Percentiles rank a stretch among this genome's conserved stretches.
phyloP scores from a whole-genome alignment of 2,113 vertebrate species.

The Pionites leucogaster region DNA sequence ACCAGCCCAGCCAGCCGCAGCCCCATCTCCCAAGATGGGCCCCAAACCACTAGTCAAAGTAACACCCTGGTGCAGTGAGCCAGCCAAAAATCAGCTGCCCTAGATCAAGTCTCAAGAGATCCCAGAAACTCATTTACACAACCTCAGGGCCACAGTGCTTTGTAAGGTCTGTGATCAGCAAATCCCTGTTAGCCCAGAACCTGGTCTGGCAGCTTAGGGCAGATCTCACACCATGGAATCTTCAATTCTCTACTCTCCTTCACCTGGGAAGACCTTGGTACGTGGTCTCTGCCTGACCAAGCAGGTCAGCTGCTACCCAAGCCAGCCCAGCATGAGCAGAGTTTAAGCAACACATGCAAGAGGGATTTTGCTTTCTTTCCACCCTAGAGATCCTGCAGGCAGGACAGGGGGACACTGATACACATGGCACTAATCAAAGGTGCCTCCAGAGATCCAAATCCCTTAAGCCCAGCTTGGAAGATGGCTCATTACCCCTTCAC shows the following conservation, averaged over 20 bases:
- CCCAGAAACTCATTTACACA: neutral
- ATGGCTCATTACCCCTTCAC: neutral
- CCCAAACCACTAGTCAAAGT: neutral
- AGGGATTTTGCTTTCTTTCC: neutral
- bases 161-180: neutral
- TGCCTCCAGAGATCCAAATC: neutral
- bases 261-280: neutral
- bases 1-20: neutral
- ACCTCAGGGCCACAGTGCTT: neutral
- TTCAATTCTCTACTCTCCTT: fast-evolving
- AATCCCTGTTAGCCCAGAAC: neutral
- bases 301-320: neutral
- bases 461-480: neutral
- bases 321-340: neutral
- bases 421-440: neutral
- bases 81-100: neutral
- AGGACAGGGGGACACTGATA: neutral
- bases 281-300: neutral
- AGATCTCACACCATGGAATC: fast-evolving
- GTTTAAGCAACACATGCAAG: fast-evolving
- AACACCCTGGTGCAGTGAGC: neutral
- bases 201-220: neutral
- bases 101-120: neutral
- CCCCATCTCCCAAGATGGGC: neutral
- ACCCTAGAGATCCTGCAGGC: fast-evolving